Conservation (phyloP, 1,140 invertebrate species). For the Adoxophyes honmai region DNA sequence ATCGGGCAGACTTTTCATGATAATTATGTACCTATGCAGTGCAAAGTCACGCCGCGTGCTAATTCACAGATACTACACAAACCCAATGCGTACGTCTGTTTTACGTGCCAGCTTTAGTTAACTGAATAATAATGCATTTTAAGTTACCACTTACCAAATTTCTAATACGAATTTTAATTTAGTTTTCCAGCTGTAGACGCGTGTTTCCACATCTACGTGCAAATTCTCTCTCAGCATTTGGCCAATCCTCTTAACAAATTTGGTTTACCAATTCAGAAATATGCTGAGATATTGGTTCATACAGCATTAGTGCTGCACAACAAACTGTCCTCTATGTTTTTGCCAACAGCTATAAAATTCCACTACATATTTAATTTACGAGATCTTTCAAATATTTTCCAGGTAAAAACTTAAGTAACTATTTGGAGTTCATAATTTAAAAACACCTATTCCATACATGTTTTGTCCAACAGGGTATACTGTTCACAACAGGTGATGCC, state of each 20-base stretch:
- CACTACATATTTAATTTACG: constrained; percentile 96
- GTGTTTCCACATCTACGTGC: constrained; percentile 89
- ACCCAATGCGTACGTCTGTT: no score
- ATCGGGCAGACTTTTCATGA: no score
- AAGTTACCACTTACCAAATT: no score
- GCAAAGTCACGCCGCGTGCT: no score
- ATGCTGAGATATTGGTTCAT: constrained; percentile 80
- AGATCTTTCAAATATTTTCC: constrained; percentile 94
- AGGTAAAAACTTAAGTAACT: constrained; percentile 72
- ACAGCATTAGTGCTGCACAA: constrained; percentile 87
- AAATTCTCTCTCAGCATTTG: constrained; percentile 89
- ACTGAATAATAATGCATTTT: no score
- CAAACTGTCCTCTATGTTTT: constrained; percentile 86
- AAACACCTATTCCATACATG: no score
- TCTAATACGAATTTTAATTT: constrained; percentile 22
- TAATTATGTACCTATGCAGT: no score
- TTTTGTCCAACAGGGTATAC: constrained; percentile 83
- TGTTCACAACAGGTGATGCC: constrained; percentile 90
- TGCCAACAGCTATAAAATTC: constrained; percentile 96
- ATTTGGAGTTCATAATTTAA: no score
- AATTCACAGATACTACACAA: no score
- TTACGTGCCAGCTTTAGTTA: no score
- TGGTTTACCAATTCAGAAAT: constrained; percentile 77
- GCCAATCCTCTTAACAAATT: constrained; percentile 83
- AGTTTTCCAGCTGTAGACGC: constrained; percentile 92